Conservation (phyloP, 2,113 vertebrate genomes). For the Asarcornis scutulata region DNA sequence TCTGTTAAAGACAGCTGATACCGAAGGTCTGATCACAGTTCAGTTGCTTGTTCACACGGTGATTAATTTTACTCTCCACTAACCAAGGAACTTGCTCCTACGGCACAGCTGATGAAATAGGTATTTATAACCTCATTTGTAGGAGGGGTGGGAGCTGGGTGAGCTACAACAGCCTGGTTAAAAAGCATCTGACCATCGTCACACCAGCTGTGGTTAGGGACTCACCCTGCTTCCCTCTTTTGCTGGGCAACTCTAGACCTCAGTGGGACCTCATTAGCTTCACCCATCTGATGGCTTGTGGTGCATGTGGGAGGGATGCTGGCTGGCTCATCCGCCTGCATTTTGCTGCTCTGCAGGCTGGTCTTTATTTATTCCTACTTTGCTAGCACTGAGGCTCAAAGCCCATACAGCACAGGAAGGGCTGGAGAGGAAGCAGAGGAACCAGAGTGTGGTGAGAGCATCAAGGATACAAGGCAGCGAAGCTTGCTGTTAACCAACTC, state of each 20-base stretch:
- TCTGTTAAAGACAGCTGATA: not conserved
- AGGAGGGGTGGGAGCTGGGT: not conserved
- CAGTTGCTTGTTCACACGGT: not conserved
- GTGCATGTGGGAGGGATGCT: not conserved
- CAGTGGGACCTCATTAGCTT: not conserved
- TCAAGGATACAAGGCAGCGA: fast-evolving
- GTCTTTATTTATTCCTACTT: not conserved
- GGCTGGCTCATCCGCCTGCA: not conserved
- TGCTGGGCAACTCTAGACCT: not conserved
- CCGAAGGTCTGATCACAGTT: not conserved
- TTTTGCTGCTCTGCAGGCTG: not conserved
- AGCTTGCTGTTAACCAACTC: not conserved
- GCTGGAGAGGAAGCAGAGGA: not conserved
- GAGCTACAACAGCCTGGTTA: not conserved
- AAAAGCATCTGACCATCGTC: not conserved
- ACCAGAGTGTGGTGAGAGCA: not conserved
- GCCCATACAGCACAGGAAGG: fast-evolving
- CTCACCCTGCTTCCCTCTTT: not conserved
- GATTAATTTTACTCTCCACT: not conserved
- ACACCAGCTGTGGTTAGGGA: not conserved
- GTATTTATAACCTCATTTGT: not conserved
- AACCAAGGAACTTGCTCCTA: not conserved
- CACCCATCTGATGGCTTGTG: not conserved
- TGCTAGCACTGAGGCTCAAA: not conserved
- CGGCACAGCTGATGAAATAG: not conserved